phyloP scores from a whole-genome alignment of 2,797 vertebrate species.

The Synanceia verrucosa region DNA sequence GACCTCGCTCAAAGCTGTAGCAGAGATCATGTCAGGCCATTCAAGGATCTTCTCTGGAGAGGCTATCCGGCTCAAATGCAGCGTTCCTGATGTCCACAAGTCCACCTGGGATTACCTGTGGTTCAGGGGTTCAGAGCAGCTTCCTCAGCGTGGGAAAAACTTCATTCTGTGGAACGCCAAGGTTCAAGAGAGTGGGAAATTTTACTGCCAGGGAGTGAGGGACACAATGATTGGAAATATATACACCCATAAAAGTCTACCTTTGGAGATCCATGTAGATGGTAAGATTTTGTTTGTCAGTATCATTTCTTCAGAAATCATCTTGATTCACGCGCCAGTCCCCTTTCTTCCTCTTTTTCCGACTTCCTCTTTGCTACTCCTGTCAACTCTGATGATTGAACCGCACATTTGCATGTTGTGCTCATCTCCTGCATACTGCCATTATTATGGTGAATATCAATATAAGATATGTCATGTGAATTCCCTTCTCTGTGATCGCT shows the following conservation, averaged over 20 bases:
- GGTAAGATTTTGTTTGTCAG: slow-evolving; percentile 57
- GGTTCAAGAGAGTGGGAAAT: slow-evolving; percentile 55
- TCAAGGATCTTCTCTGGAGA: slow-evolving; percentile 69
- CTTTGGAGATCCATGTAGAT: slow-evolving; percentile 64
- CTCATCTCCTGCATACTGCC: neutral
- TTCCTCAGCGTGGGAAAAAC: fast-evolving
- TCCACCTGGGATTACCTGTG: slow-evolving; percentile 66
- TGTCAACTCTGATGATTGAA: neutral
- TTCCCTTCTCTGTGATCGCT: slow-evolving; percentile 8
- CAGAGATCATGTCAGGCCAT: slow-evolving; percentile 19
- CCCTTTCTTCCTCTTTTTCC: neutral
- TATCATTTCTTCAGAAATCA: neutral
- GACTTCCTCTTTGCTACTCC: neutral
- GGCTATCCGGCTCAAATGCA: slow-evolving; percentile 61
- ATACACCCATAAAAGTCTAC: slow-evolving; percentile 52
- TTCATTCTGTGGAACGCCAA: slow-evolving; percentile 26
- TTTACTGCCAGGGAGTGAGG: slow-evolving; percentile 67
- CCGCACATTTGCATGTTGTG: neutral
- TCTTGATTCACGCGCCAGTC: neutral
- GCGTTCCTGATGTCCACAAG: slow-evolving; percentile 14
- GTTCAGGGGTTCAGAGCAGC: slow-evolving; percentile 53
- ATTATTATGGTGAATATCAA: neutral
- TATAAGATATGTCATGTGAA: neutral
- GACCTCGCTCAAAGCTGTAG: neutral
- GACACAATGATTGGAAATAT: neutral